Percentiles rank a stretch among this genome's conserved stretches.
These are phyloP conservation scores for Gerris buenoi DNA, from an alignment of 1,140 invertebrate species.

Conservation along the genomic window DNA sequence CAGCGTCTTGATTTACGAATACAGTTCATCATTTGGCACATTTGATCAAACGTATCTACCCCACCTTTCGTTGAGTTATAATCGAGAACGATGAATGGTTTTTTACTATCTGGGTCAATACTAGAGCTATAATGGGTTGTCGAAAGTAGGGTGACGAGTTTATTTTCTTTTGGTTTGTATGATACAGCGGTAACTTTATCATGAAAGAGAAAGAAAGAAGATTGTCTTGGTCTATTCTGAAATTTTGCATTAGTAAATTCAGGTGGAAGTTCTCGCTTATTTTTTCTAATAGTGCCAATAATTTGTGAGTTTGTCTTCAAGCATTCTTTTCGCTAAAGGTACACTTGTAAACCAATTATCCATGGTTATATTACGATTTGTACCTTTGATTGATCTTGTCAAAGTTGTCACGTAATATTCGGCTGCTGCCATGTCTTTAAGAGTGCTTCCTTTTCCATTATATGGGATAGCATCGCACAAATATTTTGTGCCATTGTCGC, in stretches of 20 bases:
- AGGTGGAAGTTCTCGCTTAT: conserved; percentile 17
- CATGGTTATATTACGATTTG: conserved; percentile 28
- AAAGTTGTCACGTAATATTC: conserved; percentile 15
- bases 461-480: conserved; percentile 20
- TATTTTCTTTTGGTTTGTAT: conserved; percentile 19
- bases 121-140: background rate
- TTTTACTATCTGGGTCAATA: background rate
- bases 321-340: conserved; percentile 21
- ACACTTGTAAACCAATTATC: conserved; percentile 32
- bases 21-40: background rate
- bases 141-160: conserved; percentile 23
- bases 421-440: background rate
- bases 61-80: background rate
- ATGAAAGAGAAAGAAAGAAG: conserved; percentile 19
- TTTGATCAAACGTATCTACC: conserved; percentile 1
- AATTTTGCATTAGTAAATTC: conserved; percentile 15
- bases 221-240: conserved; percentile 14
- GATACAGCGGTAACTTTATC: conserved; percentile 15
- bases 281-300: conserved; percentile 16
- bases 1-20: too few species aligned
- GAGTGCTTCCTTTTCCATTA: conserved; percentile 16
- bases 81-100: background rate
- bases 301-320: conserved; percentile 20
- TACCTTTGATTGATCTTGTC: conserved; percentile 10
- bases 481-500: conserved; percentile 19